A percentile compares a stretch with the other conserved stretches of the same genome.
Conservation (phyloP, 53 echinoderm and acorn worm species). For the Mesocentrotus franciscanus region DNA sequence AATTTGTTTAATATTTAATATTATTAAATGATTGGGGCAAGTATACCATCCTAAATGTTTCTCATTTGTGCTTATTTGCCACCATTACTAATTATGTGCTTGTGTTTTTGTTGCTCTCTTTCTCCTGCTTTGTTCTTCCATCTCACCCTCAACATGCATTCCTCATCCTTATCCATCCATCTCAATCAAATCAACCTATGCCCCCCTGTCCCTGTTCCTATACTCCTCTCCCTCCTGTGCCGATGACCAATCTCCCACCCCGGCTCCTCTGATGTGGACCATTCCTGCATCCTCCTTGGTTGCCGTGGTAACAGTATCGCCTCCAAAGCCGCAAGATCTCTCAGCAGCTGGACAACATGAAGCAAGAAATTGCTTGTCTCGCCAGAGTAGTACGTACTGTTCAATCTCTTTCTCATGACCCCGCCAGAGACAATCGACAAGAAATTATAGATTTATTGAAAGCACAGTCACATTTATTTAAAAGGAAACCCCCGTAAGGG, state of each 20-base stretch:
- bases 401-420: constrained; percentile 24
- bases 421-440: constrained; percentile 20
- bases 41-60: background rate
- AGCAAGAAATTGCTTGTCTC: constrained; percentile 63
- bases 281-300: constrained; percentile 3
- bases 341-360: constrained; percentile 62
- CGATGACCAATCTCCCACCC: background rate
- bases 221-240: background rate
- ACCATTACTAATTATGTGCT: constrained; percentile 35
- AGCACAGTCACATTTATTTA: constrained; percentile 35
- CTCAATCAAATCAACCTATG: background rate
- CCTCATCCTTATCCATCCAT: constrained; percentile 13
- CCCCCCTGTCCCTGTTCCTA: background rate
- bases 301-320: constrained; percentile 61
- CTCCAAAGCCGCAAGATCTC: constrained; percentile 66
- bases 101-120: constrained; percentile 49
- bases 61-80: constrained; percentile 48
- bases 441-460: constrained; percentile 56
- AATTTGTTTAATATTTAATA: too few relatives aligned
- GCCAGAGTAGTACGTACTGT: constrained; percentile 68
- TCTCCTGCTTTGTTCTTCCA: background rate
- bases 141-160: constrained; percentile 28
- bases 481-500: constrained; percentile 17
- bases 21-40: background rate
- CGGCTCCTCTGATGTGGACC: constrained; percentile 33